Base-by-base conservation (phyloP, 2,888 invertebrate species). In the Pherbina coryleti region DNA sequence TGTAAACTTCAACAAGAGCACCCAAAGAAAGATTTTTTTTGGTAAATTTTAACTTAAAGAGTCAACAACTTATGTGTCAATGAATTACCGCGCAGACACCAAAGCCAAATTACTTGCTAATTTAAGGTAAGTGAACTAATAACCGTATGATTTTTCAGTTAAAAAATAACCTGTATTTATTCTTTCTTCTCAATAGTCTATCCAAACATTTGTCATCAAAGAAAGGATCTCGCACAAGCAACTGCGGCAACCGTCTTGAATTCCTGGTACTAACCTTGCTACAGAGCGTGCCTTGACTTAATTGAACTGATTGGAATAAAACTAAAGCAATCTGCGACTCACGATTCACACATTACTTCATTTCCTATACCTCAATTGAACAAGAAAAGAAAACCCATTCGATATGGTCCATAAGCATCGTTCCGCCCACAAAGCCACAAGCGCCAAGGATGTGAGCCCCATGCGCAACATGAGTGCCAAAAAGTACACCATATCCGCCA, bases 221-320 rank as follows among this genome's bases (percentile, higher is more conserved):
- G 85, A 95, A 96, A 92, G 95, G 95, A 84, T 96, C 96, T 85
- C 93, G 96, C 85, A 93, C 94, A 83, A 96, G 95, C 83, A 96
- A 96, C 91, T 93, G 95, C 90, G 96, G 94, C 83, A 96, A 96
- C 91, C 92, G 93, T 79, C 91, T 96, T 90, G 96, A 96, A 92
- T 93, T 95, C 89, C 92, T 95, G 86, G 95, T 96, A 62, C 93
- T 96, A 69, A 95, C 95, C 71, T 94, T 93, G 88, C 91, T 96
- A 72, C 95, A 96, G 89, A 95, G 95, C 94, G 96, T 96, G 81
- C 96, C 96, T 83, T 96, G 95, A 93, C 75, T 81, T 37, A 22
- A 34, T 17, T 31, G 14, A 22, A 9, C 60, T 22, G 3, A 28
- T 22, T 22, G 55, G 72, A 19, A 19, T n/a, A 34, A 28, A 73